Evolutionary conservation across 2,888 invertebrate species (phyloP).

Genomic region (Caenorhabditis sp.): DNA sequence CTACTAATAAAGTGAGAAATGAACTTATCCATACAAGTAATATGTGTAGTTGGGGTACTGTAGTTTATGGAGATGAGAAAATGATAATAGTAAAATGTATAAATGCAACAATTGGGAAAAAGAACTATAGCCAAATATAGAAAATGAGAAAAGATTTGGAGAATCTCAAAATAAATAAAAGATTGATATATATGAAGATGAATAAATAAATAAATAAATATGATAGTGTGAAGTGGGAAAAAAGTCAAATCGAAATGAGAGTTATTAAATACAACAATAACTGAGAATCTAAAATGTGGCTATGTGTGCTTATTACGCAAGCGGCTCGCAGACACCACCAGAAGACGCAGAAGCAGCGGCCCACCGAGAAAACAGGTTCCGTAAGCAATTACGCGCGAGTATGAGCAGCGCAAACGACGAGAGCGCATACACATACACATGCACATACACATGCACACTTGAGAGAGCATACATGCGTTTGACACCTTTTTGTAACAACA

Average conservation of each 20-base stretch:
- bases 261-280: not conserved
- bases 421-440: no score
- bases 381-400: no score
- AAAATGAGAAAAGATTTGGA: not conserved
- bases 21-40: no score
- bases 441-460: not conserved
- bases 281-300: not conserved
- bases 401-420: no score
- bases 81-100: not conserved
- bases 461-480: slow-evolving; percentile 1
- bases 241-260: not conserved
- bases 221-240: not conserved
- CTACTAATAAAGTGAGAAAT: no score
- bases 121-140: not conserved
- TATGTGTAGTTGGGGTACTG: no score
- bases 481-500: slow-evolving; percentile 1
- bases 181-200: no score
- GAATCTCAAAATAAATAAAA: slow-evolving; percentile 6
- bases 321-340: not conserved
- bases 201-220: not conserved
- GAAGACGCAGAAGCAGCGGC: not conserved
- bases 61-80: no score
- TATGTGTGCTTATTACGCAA: not conserved
- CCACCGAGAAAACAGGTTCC: not conserved
- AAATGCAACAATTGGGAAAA: not conserved